phyloP scores from a whole-genome alignment of 2,113 vertebrate species.

The Ariopsis seemanni region DNA sequence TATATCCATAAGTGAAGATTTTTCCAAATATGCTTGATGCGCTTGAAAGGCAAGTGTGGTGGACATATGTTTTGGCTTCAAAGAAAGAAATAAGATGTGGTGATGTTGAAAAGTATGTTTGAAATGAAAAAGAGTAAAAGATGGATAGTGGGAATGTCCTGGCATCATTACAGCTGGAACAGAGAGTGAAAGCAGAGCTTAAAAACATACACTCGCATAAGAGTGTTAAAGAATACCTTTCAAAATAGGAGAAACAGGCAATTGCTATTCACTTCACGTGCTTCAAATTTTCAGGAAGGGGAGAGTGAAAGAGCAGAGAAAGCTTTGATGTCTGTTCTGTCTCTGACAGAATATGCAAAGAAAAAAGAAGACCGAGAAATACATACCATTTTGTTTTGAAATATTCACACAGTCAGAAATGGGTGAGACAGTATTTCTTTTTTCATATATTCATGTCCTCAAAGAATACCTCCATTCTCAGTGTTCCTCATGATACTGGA shows the following conservation, averaged over 20 bases:
- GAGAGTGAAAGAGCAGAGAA: slow-evolving; percentile 18
- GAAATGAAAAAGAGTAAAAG: slow-evolving; percentile 6
- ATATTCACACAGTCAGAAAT: slow-evolving; percentile 24
- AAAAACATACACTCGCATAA: neutral
- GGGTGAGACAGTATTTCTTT: neutral
- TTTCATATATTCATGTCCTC: slow-evolving; percentile 2
- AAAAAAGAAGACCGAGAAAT: neutral
- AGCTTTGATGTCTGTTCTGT: slow-evolving; percentile 41
- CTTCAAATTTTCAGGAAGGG: slow-evolving; percentile 21
- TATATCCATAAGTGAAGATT: neutral
- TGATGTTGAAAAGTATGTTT: slow-evolving; percentile 10
- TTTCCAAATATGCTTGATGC: neutral
- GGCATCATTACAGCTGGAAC: neutral
- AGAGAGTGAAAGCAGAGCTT: slow-evolving; percentile 11
- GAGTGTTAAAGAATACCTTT: neutral
- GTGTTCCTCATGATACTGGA: slow-evolving; percentile 21
- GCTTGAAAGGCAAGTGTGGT: slow-evolving; percentile 10
- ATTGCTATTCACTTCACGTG: slow-evolving; percentile 35
- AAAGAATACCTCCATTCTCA: slow-evolving; percentile 1
- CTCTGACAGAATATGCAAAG: slow-evolving; percentile 15
- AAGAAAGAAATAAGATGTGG: slow-evolving; percentile 3
- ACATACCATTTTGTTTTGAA: slow-evolving; percentile 11
- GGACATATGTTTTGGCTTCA: slow-evolving; percentile 27
- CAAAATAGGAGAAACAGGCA: neutral
- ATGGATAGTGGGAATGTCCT: neutral